Conservation (phyloP, 2,888 invertebrate genomes). For the Carcina quercana region DNA sequence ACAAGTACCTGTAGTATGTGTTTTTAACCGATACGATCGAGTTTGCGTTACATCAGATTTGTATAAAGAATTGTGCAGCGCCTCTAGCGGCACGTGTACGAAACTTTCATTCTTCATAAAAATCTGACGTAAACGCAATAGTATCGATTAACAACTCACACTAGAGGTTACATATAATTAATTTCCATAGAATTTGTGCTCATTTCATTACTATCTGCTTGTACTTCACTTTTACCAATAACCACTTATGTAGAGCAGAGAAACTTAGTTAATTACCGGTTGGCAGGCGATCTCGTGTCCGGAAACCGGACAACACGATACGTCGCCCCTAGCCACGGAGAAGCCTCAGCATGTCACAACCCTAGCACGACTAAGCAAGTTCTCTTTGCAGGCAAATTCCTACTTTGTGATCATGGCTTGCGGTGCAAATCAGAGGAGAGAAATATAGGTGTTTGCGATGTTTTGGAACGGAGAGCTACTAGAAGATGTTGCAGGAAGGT, state of each 20-base stretch:
- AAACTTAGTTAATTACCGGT: conserved; percentile 68
- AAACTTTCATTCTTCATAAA: too few relatives aligned
- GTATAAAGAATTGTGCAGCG: too few relatives aligned
- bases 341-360: conserved; percentile 38
- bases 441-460: not conserved
- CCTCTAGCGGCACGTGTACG: too few relatives aligned
- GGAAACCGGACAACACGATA: conserved; percentile 72
- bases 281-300: conserved; percentile 46
- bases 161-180: too few relatives aligned
- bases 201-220: too few relatives aligned
- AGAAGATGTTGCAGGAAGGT: conserved; percentile 44
- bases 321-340: conserved; percentile 60
- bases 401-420: not conserved
- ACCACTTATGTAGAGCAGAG: conserved; percentile 23
- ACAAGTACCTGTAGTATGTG: too few relatives aligned
- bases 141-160: too few relatives aligned
- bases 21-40: too few relatives aligned
- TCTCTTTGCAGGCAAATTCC: not conserved
- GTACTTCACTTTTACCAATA: conserved; percentile 23
- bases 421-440: not conserved
- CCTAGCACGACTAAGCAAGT: conserved; percentile 4
- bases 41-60: too few relatives aligned
- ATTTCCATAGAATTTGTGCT: too few relatives aligned
- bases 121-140: too few relatives aligned
- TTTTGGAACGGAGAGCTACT: conserved; percentile 11